A percentile compares a stretch with the other conserved stretches of the same genome.
Evolutionary conservation across 2,888 invertebrate species (phyloP).

Genomic region (Arctia plantaginis): DNA sequence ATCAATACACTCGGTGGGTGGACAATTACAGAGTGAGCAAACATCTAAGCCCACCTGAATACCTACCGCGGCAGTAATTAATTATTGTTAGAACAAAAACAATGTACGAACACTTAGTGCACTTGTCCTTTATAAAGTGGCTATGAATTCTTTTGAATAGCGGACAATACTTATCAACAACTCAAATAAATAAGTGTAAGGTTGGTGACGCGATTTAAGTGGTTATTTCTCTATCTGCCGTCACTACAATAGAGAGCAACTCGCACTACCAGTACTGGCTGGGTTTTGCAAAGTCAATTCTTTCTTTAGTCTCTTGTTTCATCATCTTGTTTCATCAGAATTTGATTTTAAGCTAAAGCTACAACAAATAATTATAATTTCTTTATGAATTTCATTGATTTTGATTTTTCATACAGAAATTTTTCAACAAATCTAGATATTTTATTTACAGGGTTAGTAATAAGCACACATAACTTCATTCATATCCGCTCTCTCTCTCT

Average conservation of each 20-base stretch:
- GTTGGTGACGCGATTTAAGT: neutral
- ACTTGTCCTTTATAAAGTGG: conserved; percentile 70
- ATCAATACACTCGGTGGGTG: conserved; percentile 71
- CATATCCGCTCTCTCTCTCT: too few relatives aligned
- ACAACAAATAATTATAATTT: too few relatives aligned
- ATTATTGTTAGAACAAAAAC: conserved; percentile 77
- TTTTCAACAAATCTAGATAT: too few relatives aligned
- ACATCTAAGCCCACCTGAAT: conserved; percentile 79
- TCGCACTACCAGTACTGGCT: neutral
- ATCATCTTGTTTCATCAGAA: too few relatives aligned
- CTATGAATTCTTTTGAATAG: conserved; percentile 37
- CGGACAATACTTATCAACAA: neutral
- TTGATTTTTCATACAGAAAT: too few relatives aligned
- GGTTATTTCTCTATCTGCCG: neutral
- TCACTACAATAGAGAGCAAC: neutral
- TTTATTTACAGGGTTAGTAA: too few relatives aligned
- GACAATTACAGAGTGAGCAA: conserved; percentile 79
- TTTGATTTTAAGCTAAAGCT: too few relatives aligned
- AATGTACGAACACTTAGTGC: conserved; percentile 74
- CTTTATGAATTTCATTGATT: too few relatives aligned
- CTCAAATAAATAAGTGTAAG: neutral
- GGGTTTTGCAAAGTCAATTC: neutral
- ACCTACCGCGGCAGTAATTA: conserved; percentile 70
- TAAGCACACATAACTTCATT: too few relatives aligned
- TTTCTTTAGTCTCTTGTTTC: neutral